Evolutionary conservation across 2,888 invertebrate genomes (phyloP), one percentile per base, ranked within the genome.

Genomic region (Synanthedon tipuliformis): DNA sequence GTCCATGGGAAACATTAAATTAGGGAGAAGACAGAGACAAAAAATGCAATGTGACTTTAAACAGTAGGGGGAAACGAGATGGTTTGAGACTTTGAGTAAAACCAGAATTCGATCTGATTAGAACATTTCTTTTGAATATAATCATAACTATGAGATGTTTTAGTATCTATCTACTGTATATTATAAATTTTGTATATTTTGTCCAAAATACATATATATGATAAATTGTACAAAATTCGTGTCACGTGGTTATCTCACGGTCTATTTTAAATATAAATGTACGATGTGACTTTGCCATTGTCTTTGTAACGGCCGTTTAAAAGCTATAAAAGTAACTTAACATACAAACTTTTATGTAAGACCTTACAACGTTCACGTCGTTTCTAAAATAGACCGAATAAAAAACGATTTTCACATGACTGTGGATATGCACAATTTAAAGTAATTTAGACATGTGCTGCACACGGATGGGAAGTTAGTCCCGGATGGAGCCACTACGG

Each of bases 21-120:
- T 84, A 74, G 84, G 82, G 80, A 77, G 70, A 58, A 71, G 84
- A 84, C 62, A 72, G 81, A 78, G 85, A 86, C 74, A 77, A 77
- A 78, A 77, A 71, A 69, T 63, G 55, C 64, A 64, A 64, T 66
- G 66, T 65, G 63, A 64, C 72, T 69, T 58, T 64, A 57, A 59
- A 58, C 54, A 57, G 55, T 52, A 61, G 59, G 73, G 59, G 75
- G 66, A 72, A 82, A 69, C 69, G 79, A 79, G 75, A 78, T 63
- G 60, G 66, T 52, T 58, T 59, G 1, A 23, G 23, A 23, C 23
- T 4, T 23, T 5, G 58, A 61, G 60, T 61, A 74, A 71, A 73
- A 73, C 69, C 66, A 72, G 68, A 69, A 69, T 69, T 77, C 65
- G 66, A 66, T 69, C 69, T 65, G 65, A 69, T 64, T 68, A 68